Conservation (phyloP, 2,113 vertebrate genomes). For the Phyllostomus hastatus region DNA sequence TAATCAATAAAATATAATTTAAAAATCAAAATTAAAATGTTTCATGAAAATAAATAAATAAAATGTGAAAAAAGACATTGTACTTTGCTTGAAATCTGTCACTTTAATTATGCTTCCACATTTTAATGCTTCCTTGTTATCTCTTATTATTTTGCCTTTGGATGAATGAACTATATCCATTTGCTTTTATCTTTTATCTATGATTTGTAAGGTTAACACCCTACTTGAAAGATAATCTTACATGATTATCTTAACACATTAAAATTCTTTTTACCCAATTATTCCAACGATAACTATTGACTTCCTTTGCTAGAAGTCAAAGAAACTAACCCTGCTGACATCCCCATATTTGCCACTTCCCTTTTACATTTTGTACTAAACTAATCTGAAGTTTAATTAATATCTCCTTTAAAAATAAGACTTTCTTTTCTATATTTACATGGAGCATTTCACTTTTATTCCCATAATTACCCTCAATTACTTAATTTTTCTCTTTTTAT, state of each 20-base stretch:
- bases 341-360: neutral
- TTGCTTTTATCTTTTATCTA: constrained; percentile 35
- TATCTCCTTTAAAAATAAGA: neutral
- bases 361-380: neutral
- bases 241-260: constrained; percentile 42
- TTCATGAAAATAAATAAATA: too few species aligned
- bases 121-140: constrained; percentile 30
- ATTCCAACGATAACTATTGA: constrained; percentile 5
- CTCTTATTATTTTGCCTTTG: constrained; percentile 21
- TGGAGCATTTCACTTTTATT: neutral
- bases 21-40: too few species aligned
- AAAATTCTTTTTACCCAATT: constrained; percentile 52
- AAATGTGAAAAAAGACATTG: too few species aligned
- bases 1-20: too few species aligned
- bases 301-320: constrained; percentile 8
- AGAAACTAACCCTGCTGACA: neutral
- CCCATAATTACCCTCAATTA: neutral
- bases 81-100: constrained; percentile 27
- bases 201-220: constrained; percentile 35
- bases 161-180: neutral
- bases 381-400: constrained; percentile 30
- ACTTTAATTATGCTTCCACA: neutral
- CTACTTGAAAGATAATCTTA: constrained; percentile 55
- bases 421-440: neutral
- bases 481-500: constrained; percentile 16